Evolutionary conservation across 2,888 invertebrate species (phyloP).

Genomic region (Prosopocoilus inquinatus): DNA sequence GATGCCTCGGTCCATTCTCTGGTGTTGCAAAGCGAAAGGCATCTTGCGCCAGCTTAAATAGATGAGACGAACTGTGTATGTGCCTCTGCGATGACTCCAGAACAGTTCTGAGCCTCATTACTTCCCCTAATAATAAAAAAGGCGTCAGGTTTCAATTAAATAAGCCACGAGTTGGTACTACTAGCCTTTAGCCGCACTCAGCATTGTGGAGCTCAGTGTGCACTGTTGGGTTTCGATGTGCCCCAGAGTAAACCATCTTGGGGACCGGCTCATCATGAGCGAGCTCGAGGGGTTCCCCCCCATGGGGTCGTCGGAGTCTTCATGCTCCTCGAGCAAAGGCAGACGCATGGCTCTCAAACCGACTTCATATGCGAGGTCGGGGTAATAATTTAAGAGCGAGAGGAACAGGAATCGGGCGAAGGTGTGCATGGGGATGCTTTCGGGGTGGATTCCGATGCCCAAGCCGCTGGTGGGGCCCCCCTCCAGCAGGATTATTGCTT

Average conservation of each 20-base stretch:
- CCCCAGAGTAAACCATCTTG: slow-evolving; percentile 76
- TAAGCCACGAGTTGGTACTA: background rate
- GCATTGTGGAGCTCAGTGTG: slow-evolving; percentile 72
- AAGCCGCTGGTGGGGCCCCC: slow-evolving; percentile 78
- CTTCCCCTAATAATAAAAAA: slow-evolving; percentile 53
- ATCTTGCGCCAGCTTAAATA: slow-evolving; percentile 83
- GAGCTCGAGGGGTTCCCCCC: slow-evolving; percentile 53
- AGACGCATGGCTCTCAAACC: slow-evolving; percentile 77
- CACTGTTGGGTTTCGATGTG: slow-evolving; percentile 81
- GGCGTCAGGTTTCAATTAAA: background rate
- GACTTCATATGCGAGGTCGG: slow-evolving; percentile 76
- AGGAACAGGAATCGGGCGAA: slow-evolving; percentile 79
- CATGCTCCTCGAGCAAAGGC: slow-evolving; percentile 72
- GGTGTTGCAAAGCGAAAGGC: slow-evolving; percentile 81
- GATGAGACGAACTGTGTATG: slow-evolving; percentile 80
- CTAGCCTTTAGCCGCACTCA: slow-evolving; percentile 68
- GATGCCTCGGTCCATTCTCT: slow-evolving; percentile 73
- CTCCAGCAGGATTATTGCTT: slow-evolving; percentile 68
- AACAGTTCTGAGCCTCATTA: slow-evolving; percentile 68
- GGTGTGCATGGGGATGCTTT: slow-evolving; percentile 82
- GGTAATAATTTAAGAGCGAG: slow-evolving; percentile 70
- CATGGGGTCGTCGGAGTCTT: slow-evolving; percentile 62
- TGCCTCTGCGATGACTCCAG: slow-evolving; percentile 76
- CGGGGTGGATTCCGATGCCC: slow-evolving; percentile 72
- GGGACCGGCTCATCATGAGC: slow-evolving; percentile 60